Evolutionary conservation across 2,888 invertebrate genomes (phyloP).

Genomic region (Perizoma flavofasciatum): DNA sequence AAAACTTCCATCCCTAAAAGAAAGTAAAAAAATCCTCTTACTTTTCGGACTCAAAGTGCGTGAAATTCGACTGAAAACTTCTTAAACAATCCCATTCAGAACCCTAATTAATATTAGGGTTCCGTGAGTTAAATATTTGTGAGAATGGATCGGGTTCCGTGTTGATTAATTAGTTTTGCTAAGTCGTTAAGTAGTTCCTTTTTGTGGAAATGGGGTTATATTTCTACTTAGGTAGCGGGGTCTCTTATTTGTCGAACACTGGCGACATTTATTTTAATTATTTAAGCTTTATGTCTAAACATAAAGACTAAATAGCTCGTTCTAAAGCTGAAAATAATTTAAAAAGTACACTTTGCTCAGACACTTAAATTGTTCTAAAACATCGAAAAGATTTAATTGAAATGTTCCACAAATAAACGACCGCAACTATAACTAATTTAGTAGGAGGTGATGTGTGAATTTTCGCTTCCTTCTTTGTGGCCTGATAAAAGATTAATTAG

Average conservation of each 20-base stretch:
- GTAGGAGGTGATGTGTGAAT: slow-evolving; percentile 17
- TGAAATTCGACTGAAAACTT: slow-evolving; percentile 25
- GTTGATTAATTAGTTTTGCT: slow-evolving; percentile 41
- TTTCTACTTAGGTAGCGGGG: slow-evolving; percentile 3
- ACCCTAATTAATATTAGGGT: slow-evolving; percentile 37
- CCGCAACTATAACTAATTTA: background rate
- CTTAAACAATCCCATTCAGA: slow-evolving; percentile 28
- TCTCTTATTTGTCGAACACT: too few species aligned
- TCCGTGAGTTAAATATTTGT: slow-evolving; percentile 36
- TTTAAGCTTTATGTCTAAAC: too few species aligned
- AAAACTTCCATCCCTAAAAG: slow-evolving; percentile 3
- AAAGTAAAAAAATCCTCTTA: slow-evolving; percentile 18
- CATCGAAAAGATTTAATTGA: too few species aligned
- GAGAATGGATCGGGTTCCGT: slow-evolving; percentile 35
- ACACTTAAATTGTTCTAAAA: too few species aligned
- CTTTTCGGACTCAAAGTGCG: slow-evolving; percentile 28
- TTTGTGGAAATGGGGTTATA: slow-evolving; percentile 24
- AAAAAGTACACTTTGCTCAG: too few species aligned
- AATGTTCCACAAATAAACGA: too few species aligned
- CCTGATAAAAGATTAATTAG: slow-evolving; percentile 14
- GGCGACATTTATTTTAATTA: too few species aligned
- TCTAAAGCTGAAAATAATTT: too few species aligned
- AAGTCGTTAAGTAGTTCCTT: slow-evolving; percentile 41
- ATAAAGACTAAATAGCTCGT: too few species aligned
- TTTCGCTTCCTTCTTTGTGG: slow-evolving; percentile 16